Base-by-base conservation (phyloP, 2,113 vertebrate species). In the Entomyzon cyanotis region DNA sequence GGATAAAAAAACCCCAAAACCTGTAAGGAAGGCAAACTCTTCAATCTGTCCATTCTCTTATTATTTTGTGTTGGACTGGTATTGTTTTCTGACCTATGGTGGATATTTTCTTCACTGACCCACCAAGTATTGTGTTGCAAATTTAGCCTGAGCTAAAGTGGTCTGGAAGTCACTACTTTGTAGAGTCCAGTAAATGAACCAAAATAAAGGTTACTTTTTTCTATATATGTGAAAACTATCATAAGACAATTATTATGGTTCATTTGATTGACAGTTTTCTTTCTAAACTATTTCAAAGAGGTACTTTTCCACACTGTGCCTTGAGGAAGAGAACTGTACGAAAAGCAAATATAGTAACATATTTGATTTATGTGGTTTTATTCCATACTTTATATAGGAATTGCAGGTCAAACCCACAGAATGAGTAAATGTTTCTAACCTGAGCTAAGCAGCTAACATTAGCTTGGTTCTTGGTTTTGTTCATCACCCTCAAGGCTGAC, bases 1-100 rank as follows among this genome's bases (percentile, higher is more conserved):
- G 11, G 25, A 59, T 15, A 3, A 21, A 55, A 56, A 71, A 18
- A 1, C 0, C 4, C 35, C 10, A 19, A 78, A 67, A 60, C 1
- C 4, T 50, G 2, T 37, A 69, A 19, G 24, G 33, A 86, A 50
- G 15, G 7, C 5, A 37, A 35, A 55, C 5, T 35, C 49, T 30
- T 30, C 59, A 30, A 41, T 50, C 5, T 50, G 23, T 15, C 41
- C 7, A 28, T 21, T 77, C 47, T 71, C 22, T 41, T 69, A 39
- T 17, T 75, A 31, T 71, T 81, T 73, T 7, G 3, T 52, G 7
- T 39, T 71, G 35, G 5, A 53, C 12, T 46, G 49, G 4, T 33
- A 67, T 25, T 19, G 6, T 13, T 87, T 84, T 75, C 39, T 49
- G 18, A 53, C 5, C 28, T 59, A 25, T 8, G 12, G 14, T 33